Conservation (phyloP, 2,113 vertebrate species). For the Epinephelus fuscoguttatus region DNA sequence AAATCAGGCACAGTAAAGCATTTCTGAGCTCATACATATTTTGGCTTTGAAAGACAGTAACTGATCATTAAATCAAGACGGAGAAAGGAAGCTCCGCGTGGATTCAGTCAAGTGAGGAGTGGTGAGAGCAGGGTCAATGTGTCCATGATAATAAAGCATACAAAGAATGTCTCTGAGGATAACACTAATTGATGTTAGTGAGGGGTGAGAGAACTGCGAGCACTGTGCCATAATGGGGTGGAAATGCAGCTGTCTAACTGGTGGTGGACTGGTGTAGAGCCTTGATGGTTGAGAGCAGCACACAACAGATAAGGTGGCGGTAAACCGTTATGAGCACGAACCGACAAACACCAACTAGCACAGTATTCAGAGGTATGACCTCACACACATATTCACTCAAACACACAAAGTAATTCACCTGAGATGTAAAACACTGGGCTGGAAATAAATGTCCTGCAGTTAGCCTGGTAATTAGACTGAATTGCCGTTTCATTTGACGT, state of each 20-base stretch:
- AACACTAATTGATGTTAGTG: slow-evolving; percentile 46
- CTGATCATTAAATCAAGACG: slow-evolving; percentile 29
- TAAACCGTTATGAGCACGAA: slow-evolving; percentile 22
- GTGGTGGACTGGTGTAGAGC: slow-evolving; percentile 22
- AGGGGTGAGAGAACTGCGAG: slow-evolving; percentile 32
- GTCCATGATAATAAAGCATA: slow-evolving; percentile 27
- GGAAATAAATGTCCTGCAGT: background rate
- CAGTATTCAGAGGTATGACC: slow-evolving; percentile 4
- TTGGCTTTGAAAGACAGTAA: slow-evolving; percentile 29
- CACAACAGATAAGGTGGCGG: slow-evolving; percentile 24
- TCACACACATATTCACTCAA: background rate
- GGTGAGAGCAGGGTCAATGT: slow-evolving; percentile 12
- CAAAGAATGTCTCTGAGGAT: slow-evolving; percentile 12
- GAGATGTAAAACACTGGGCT: background rate
- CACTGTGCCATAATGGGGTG: background rate
- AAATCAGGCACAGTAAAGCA: slow-evolving; percentile 20
- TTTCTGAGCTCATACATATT: slow-evolving; percentile 17
- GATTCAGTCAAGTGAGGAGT: slow-evolving; percentile 31
- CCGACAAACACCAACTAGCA: background rate
- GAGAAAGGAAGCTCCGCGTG: background rate
- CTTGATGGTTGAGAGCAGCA: slow-evolving; percentile 14
- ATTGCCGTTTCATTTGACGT: background rate
- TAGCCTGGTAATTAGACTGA: background rate
- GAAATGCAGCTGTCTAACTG: slow-evolving; percentile 38
- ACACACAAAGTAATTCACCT: slow-evolving; percentile 8